Evolutionary conservation across 2,797 vertebrate species (phyloP).

Genomic region (Brachyrhaphis roseni): DNA sequence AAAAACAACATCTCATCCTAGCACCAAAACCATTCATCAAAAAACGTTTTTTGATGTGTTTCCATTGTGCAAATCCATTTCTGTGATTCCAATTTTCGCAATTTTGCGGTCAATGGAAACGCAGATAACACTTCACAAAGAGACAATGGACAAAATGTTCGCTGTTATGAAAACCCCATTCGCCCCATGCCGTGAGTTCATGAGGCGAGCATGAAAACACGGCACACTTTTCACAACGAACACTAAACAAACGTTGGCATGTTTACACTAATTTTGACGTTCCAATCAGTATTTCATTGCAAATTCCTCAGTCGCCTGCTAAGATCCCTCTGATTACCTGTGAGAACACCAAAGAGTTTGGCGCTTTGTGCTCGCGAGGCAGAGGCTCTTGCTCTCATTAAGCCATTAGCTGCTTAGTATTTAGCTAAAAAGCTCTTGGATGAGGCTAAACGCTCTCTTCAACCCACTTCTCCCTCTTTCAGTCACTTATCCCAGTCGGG

Average conservation of each 20-base stretch:
- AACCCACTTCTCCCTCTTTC: conserved; percentile 1
- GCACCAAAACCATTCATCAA: no score
- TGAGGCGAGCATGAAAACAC: neutral
- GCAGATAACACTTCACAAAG: neutral
- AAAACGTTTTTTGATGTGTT: no score
- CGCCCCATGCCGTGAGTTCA: no score
- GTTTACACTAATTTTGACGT: neutral
- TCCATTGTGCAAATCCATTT: no score
- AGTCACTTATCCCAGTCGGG: conserved; percentile 1
- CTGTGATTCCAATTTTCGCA: no score
- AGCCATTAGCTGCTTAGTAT: neutral
- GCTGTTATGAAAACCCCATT: neutral
- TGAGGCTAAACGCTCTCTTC: neutral
- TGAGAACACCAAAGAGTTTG: neutral
- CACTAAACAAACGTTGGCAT: neutral
- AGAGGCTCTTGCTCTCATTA: neutral
- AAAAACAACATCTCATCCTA: no score
- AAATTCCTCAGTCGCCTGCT: neutral
- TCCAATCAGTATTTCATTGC: neutral
- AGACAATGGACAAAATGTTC: neutral
- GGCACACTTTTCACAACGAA: no score
- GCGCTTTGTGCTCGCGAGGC: neutral
- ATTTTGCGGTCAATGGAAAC: no score
- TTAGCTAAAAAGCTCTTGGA: neutral
- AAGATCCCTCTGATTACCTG: neutral